phyloP scores from a whole-genome alignment of 1,140 invertebrate genomes.

The Drosophila elegans region DNA sequence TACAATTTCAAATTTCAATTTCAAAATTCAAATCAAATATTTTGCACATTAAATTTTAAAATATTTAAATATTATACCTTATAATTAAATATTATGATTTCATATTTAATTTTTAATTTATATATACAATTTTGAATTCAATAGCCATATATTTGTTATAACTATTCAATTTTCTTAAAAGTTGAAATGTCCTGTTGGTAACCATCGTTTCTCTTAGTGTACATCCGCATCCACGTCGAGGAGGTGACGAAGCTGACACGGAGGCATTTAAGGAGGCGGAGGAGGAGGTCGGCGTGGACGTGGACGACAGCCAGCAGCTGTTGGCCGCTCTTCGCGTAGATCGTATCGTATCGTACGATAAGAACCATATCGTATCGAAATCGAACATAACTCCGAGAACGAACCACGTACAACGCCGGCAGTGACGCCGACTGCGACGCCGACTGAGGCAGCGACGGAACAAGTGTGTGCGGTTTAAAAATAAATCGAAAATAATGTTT shows the following conservation, averaged over 20 bases:
- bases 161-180: too few species aligned
- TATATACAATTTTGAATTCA: too few species aligned
- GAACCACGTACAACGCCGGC: conserved; percentile 5
- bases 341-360: conserved; percentile 17
- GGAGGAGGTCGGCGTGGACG: conserved; percentile 7
- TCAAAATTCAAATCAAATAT: too few species aligned
- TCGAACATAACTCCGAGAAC: conserved; percentile 35
- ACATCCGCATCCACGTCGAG: conserved; percentile 41
- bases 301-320: conserved; percentile 71
- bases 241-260: conserved; percentile 57
- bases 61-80: too few species aligned
- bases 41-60: too few species aligned
- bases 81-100: too few species aligned
- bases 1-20: too few species aligned
- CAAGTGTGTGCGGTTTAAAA: conserved; percentile 81
- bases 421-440: background rate
- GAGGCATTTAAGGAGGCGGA: background rate
- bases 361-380: conserved; percentile 1
- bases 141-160: too few species aligned
- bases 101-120: too few species aligned
- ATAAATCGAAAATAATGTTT: conserved; percentile 78
- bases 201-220: conserved; percentile 9
- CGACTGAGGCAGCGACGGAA: conserved; percentile 42
- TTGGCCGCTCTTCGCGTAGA: conserved; percentile 52
- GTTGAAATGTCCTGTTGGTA: background rate